Evolutionary conservation across 2,797 vertebrate species (phyloP).

Genomic region (Meriones psammophilus): DNA sequence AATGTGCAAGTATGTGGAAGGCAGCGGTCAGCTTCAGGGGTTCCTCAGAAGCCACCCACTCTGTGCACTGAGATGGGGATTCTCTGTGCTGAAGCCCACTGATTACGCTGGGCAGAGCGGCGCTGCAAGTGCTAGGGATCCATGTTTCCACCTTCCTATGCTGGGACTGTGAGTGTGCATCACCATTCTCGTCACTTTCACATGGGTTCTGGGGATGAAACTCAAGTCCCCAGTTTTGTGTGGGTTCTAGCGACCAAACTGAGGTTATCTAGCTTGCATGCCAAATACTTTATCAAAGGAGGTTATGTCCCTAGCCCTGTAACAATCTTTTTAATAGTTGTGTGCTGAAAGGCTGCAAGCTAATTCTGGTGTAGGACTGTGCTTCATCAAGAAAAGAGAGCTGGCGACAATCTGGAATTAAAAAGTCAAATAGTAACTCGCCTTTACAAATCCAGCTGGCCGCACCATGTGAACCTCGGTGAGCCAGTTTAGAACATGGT

Average conservation of each 20-base stretch:
- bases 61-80: neutral
- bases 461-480: neutral
- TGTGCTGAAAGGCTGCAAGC: conserved; percentile 58
- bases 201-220: neutral
- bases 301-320: neutral
- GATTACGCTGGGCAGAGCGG: neutral
- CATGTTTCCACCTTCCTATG: neutral
- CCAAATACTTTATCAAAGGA: neutral
- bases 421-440: conserved; percentile 27
- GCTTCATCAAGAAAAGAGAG: neutral
- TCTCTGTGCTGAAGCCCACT: neutral
- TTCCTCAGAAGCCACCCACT: neutral
- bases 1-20: neutral
- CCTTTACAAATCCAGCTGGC: conserved; percentile 29
- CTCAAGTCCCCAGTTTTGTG: neutral
- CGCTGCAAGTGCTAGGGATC: neutral
- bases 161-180: neutral
- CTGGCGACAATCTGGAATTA: neutral
- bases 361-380: conserved; percentile 39
- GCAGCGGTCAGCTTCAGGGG: neutral
- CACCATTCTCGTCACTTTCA: neutral
- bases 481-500: conserved; percentile 46
- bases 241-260: neutral
- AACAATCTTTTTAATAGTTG: conserved; percentile 7
- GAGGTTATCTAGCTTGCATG: neutral